phyloP scores from a whole-genome alignment of 2,888 invertebrate species.

The Rhagonycha lutea region DNA sequence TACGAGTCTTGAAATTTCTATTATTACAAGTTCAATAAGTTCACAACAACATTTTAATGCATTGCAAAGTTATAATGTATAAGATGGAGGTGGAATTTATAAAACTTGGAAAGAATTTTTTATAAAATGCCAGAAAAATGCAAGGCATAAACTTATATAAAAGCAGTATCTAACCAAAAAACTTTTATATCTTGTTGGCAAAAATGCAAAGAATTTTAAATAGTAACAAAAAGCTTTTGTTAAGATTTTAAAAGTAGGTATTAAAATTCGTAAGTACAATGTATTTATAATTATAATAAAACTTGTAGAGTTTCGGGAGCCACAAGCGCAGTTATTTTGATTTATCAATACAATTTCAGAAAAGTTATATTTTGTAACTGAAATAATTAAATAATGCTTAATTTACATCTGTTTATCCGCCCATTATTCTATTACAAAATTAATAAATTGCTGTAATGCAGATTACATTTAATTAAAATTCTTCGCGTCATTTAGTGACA shows the following conservation, averaged over 20 bases:
- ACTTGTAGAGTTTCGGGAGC: neutral
- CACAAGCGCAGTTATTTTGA: neutral
- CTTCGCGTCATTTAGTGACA: slow-evolving; percentile 2
- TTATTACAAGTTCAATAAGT: neutral
- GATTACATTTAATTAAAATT: slow-evolving; percentile 4
- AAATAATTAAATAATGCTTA: neutral
- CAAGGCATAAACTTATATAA: neutral
- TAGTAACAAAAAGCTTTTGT: neutral
- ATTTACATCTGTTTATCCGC: neutral
- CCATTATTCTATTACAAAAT: slow-evolving; percentile 11
- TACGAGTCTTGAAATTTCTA: neutral
- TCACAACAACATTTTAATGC: neutral
- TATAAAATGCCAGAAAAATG: neutral
- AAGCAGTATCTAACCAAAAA: neutral
- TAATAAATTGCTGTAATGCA: slow-evolving; percentile 5
- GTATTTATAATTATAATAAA: neutral
- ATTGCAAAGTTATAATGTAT: neutral
- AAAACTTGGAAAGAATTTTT: neutral
- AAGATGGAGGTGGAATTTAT: neutral
- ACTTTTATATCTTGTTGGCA: neutral
- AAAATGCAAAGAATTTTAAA: neutral
- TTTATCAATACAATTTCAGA: neutral
- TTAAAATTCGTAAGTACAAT: neutral
- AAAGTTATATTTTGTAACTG: neutral
- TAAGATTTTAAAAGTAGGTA: neutral